A percentile compares a stretch with the other conserved stretches of the same genome.
Conservation (phyloP, 2,888 invertebrate genomes). For the Mimas tiliae region DNA sequence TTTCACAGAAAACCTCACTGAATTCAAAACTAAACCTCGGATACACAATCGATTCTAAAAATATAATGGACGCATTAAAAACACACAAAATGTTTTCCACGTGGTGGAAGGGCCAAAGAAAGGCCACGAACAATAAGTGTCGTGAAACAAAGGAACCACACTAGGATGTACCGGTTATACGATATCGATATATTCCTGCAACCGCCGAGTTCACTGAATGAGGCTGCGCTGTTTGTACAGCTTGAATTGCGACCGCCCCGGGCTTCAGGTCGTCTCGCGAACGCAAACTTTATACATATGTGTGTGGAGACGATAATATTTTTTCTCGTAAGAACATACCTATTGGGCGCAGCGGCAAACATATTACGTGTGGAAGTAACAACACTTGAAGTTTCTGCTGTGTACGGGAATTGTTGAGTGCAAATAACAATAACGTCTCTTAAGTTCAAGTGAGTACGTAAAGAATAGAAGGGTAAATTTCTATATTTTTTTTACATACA, state of each 20-base stretch:
- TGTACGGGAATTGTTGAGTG: background rate
- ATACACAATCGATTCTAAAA: background rate
- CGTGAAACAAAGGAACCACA: slow-evolving; percentile 25
- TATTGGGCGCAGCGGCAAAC: slow-evolving; percentile 7
- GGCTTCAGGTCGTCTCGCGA: slow-evolving; percentile 54
- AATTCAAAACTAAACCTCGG: too few relatives aligned
- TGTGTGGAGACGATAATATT: slow-evolving; percentile 35
- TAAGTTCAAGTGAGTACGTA: background rate
- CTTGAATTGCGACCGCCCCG: slow-evolving; percentile 60
- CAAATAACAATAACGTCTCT: background rate
- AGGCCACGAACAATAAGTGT: slow-evolving; percentile 23
- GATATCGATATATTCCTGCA: slow-evolving; percentile 25
- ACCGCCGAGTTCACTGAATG: slow-evolving; percentile 27
- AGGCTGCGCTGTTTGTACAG: slow-evolving; percentile 40
- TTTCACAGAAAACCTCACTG: too few relatives aligned
- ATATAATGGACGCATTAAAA: background rate
- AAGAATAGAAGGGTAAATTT: background rate
- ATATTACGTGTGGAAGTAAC: background rate
- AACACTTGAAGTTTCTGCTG: slow-evolving; percentile 1
- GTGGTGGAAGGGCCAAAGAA: slow-evolving; percentile 1
- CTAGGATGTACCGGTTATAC: slow-evolving; percentile 17
- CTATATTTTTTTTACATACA: too few relatives aligned
- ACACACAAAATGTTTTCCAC: background rate
- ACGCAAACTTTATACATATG: slow-evolving; percentile 38
- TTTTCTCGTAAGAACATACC: slow-evolving; percentile 32